Percentiles rank a stretch among this genome's conserved stretches.
Evolutionary conservation across 2,888 invertebrate genomes (phyloP).

Genomic region (Microctonus hyperodae): DNA sequence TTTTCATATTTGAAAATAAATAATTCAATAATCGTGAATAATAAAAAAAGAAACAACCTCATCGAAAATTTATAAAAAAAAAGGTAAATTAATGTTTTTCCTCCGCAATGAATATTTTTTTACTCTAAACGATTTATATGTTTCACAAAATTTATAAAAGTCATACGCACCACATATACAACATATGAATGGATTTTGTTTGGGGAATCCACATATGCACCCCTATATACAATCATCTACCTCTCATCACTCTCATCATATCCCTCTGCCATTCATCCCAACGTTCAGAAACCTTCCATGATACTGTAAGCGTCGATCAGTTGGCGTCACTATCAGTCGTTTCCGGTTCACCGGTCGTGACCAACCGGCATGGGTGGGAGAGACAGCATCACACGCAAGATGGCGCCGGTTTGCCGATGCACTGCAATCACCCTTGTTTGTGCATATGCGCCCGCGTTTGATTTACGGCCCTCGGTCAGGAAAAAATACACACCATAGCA

Average conservation of each 20-base stretch:
- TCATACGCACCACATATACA: no score
- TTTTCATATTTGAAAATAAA: no score
- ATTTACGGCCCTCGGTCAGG: slow-evolving; percentile 35
- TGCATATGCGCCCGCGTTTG: slow-evolving; percentile 40
- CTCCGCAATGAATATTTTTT: no score
- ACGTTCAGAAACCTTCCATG: background rate
- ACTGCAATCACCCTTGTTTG: slow-evolving; percentile 30
- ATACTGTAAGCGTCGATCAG: slow-evolving; percentile 55
- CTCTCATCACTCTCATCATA: background rate
- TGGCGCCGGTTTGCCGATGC: slow-evolving; percentile 48
- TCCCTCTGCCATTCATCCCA: background rate
- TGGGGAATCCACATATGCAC: background rate
- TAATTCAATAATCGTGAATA: no score
- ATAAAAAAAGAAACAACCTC: no score
- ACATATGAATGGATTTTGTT: background rate
- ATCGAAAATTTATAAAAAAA: no score
- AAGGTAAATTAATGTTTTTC: no score
- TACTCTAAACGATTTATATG: no score
- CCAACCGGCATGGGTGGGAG: slow-evolving; percentile 28
- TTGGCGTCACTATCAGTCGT: slow-evolving; percentile 60
- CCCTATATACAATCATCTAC: background rate
- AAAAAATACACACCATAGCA: slow-evolving; percentile 14
- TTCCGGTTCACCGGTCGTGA: slow-evolving; percentile 59
- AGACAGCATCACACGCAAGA: slow-evolving; percentile 46
- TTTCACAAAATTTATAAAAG: no score